A percentile compares a stretch with the other conserved stretches of the same genome.
Conservation (phyloP, 2,888 invertebrate species). For the Zaprionus bogoriensis region DNA sequence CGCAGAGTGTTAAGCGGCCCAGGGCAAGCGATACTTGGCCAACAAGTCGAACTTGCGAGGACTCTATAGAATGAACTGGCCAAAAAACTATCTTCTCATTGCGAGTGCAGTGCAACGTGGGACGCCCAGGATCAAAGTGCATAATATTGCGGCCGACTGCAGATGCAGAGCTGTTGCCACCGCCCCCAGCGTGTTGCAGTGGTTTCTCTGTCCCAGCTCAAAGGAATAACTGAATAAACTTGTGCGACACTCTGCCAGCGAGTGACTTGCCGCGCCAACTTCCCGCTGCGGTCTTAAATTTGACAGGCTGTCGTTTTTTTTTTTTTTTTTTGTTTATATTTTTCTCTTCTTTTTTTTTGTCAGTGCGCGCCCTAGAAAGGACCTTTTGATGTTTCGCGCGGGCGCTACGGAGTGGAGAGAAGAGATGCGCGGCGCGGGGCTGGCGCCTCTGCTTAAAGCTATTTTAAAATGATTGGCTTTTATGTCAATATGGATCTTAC, state of each 20-base stretch:
- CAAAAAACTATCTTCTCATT: conserved; percentile 34
- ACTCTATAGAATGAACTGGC: neutral
- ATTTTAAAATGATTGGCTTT: conserved; percentile 79
- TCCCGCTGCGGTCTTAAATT: conserved; percentile 37
- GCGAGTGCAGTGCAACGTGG: conserved; percentile 37
- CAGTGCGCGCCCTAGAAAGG: conserved; percentile 6
- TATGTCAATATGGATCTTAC: conserved; percentile 71
- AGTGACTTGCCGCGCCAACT: conserved; percentile 5
- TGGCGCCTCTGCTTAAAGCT: conserved; percentile 61
- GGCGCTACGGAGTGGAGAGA: no score
- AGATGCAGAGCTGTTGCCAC: no score
- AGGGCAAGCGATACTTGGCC: neutral
- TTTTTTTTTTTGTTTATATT: neutral
- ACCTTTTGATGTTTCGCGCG: conserved; percentile 63
- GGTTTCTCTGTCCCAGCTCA: conserved; percentile 19
- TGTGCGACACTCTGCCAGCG: conserved; percentile 16
- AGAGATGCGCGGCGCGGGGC: conserved; percentile 13
- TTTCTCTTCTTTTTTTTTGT: conserved; percentile 23
- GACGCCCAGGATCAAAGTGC: conserved; percentile 47
- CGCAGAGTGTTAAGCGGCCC: neutral
- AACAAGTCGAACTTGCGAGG: neutral
- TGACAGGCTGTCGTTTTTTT: conserved; percentile 10
- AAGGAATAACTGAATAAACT: conserved; percentile 41
- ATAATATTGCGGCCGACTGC: conserved; percentile 32
- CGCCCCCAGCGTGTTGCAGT: conserved; percentile 27